phyloP scores from a whole-genome alignment of 2,888 invertebrate species.

The Lasius platythorax region DNA sequence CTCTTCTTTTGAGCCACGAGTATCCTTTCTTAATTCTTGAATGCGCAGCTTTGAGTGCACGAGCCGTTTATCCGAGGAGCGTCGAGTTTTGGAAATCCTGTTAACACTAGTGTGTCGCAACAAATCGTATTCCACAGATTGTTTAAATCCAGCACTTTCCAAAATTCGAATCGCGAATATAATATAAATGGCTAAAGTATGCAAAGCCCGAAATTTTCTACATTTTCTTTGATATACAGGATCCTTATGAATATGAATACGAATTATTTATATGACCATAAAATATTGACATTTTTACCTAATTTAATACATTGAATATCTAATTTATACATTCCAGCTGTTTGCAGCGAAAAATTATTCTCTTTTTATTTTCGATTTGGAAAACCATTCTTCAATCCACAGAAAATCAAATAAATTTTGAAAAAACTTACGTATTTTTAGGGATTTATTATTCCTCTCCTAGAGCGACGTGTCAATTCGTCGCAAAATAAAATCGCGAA shows the following conservation, averaged over 20 bases:
- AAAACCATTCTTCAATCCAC: not conserved
- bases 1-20: not conserved
- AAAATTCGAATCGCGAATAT: not conserved
- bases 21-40: not conserved
- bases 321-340: not conserved
- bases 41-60: not conserved
- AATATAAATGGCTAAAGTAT: not conserved
- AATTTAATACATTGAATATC: not conserved
- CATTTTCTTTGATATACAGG: not conserved
- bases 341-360: not conserved
- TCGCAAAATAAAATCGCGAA: not conserved
- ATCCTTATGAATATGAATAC: not conserved
- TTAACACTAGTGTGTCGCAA: not conserved
- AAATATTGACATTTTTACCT: not conserved
- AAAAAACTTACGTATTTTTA: not conserved
- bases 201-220: not conserved
- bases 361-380: not conserved
- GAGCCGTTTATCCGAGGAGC: not conserved
- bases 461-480: slow-evolving; percentile 5
- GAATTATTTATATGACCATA: not conserved
- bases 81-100: slow-evolving; percentile 11
- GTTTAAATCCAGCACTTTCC: not conserved
- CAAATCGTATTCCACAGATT: not conserved
- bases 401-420: not conserved
- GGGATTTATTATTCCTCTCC: not conserved